Evolutionary conservation across 2,888 invertebrate species (phyloP), one percentile per base, ranked within the genome.

Genomic region (Stenodera caucasica): DNA sequence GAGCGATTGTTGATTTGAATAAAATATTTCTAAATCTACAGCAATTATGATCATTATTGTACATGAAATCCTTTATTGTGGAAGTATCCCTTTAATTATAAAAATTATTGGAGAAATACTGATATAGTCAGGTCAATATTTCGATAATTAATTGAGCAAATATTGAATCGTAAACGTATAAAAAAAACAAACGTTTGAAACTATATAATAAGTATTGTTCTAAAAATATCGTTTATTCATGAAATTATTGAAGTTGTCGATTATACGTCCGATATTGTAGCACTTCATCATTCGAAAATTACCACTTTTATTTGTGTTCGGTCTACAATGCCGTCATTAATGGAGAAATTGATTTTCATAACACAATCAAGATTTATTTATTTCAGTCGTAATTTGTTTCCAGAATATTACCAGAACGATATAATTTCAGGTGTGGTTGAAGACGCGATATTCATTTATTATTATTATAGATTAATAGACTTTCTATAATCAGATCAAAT

Each of bases 321-420:
- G 40, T 12, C 50, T 45, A 63, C 45, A 58, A 61, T 58, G 33
- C 35, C 53, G 49, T 55, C 58, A 55, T 59, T 63, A 63, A 59
- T 59, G 59, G 30, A 33, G 45, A 59, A 62, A 59, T 57, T 63
- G 59, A 63, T 63, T 59, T 63, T 59, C 57, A 52, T 59, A 63
- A 63, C 56, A 45, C 40, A 53, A 23, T 15, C 49, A 51, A 15
- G 23, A 57, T 45, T 18, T 18, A 3, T 18, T 18, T 40, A 18
- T 15, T 40, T 40, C 8, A 18, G 18, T 3, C 1, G 1, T 9
- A 40, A 40, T 14, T 18, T 40, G 40, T n/a, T n/a, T n/a, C n/a
- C n/a, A n/a, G n/a, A n/a, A n/a, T n/a, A n/a, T n/a, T n/a, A n/a
- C n/a, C n/a, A n/a, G n/a, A n/a, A n/a, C n/a, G n/a, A n/a, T n/a